Evolutionary conservation across 2,888 invertebrate species (phyloP), one percentile per base, ranked within the genome.

Genomic region (Boloria selene): DNA sequence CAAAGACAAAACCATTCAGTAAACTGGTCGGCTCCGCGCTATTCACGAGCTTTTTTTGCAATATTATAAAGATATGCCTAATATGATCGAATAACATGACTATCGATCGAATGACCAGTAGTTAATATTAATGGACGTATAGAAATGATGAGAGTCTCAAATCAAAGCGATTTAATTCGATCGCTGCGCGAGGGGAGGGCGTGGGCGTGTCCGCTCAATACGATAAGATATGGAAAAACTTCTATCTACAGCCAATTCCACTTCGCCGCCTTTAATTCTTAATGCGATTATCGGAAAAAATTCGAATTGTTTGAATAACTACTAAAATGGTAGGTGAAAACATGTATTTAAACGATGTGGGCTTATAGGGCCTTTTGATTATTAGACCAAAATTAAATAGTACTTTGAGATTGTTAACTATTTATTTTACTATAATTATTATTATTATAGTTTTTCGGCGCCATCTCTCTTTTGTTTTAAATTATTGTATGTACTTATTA

Each of bases 201-300:
- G 56, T 72, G 74, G 77, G 77, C 77, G 77, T 76, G 77, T 72
- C 74, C 75, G 78, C 75, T 79, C 79, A 77, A 79, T 79, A 78
- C 71, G 70, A 38, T 38, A 70, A 75, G 71, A 73, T 67, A 64
- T 63, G 70, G 67, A 72, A 69, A 72, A 76, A 49, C 26, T n/a
- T 56, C 68, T 70, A 65, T 63, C 58, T 58, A 67, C 60, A 56
- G 65, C 67, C 67, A 66, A 65, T 70, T 56, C 45, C 56, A 56
- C 56, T 56, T 45, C 45, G 26, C 56, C 56, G 56, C 45, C 56
- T 56, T 56, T 16, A 56, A 56, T 45, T 18, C 45, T 56, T 56
- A 45, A 56, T 56, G 56, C 45, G 45, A 56, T 45, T 56, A 45
- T 56, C 45, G 44, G n/a, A 26, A 22, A 10, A 14, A 22, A 56